phyloP scores from a whole-genome alignment of 2,888 invertebrate genomes.

The Torymus tubicola region DNA sequence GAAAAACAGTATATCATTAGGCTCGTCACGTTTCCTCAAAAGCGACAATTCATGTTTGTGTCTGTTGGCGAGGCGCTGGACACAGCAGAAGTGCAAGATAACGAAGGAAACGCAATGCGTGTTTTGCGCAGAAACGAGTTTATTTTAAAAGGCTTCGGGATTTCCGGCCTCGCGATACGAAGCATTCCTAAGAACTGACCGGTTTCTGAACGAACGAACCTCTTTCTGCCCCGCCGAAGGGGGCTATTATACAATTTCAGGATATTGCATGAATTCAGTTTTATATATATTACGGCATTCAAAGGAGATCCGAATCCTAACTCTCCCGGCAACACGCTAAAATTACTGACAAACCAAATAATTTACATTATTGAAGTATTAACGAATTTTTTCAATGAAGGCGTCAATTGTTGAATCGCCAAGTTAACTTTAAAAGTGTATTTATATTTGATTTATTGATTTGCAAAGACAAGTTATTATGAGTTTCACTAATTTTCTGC shows the following conservation, averaged over 20 bases:
- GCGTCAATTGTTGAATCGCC: no score
- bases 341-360: background rate
- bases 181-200: conserved; percentile 19
- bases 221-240: background rate
- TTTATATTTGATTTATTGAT: no score
- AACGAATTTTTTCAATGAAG: no score
- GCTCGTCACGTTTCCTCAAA: conserved; percentile 24
- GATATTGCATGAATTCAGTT: background rate
- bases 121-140: conserved; percentile 34
- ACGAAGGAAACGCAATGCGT: conserved; percentile 23
- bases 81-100: conserved; percentile 17
- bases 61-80: background rate
- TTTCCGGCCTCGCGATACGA: conserved; percentile 32
- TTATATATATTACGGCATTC: background rate
- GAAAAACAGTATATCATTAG: background rate
- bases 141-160: conserved; percentile 17
- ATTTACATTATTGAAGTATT: no score
- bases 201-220: background rate
- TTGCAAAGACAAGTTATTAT: no score
- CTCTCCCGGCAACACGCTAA: background rate
- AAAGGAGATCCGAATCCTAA: background rate
- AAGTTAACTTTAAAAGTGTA: no score
- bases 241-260: conserved; percentile 20
- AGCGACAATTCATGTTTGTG: conserved; percentile 28
- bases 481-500: no score